phyloP scores from a whole-genome alignment of 2,797 vertebrate genomes.

The Caiman crocodilus region DNA sequence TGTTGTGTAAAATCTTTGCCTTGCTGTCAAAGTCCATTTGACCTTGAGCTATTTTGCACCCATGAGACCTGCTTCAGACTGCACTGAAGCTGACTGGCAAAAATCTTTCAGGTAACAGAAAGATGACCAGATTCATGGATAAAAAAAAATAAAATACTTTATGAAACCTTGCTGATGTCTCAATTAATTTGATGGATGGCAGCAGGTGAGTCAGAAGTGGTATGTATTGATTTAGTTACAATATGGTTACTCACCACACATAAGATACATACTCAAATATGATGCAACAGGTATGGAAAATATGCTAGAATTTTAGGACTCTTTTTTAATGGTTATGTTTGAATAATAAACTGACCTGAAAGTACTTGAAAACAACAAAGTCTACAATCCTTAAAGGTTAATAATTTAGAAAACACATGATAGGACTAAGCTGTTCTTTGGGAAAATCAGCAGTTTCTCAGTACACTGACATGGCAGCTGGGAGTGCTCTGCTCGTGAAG shows the following conservation, averaged over 20 bases:
- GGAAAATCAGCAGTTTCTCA: background rate
- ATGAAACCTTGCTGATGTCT: background rate
- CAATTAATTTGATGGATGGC: background rate
- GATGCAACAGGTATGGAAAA: background rate
- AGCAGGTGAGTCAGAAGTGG: fast-evolving
- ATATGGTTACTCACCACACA: fast-evolving
- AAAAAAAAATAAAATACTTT: background rate
- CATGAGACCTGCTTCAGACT: background rate
- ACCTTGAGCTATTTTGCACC: background rate
- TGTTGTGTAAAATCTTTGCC: background rate
- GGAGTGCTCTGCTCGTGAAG: background rate
- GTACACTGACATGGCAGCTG: background rate
- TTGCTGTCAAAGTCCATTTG: too few relatives aligned
- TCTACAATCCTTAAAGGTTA: background rate
- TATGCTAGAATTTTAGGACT: background rate
- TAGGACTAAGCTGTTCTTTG: background rate
- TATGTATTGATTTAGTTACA: fast-evolving
- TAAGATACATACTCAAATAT: too few relatives aligned
- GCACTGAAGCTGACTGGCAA: background rate
- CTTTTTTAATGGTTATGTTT: background rate
- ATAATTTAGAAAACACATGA: background rate
- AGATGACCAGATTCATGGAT: background rate
- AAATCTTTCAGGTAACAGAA: fast-evolving
- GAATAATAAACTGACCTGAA: background rate
- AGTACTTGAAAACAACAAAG: fast-evolving